phyloP scores from a whole-genome alignment of 2,113 vertebrate species.

The Cinclus mexicanus region DNA sequence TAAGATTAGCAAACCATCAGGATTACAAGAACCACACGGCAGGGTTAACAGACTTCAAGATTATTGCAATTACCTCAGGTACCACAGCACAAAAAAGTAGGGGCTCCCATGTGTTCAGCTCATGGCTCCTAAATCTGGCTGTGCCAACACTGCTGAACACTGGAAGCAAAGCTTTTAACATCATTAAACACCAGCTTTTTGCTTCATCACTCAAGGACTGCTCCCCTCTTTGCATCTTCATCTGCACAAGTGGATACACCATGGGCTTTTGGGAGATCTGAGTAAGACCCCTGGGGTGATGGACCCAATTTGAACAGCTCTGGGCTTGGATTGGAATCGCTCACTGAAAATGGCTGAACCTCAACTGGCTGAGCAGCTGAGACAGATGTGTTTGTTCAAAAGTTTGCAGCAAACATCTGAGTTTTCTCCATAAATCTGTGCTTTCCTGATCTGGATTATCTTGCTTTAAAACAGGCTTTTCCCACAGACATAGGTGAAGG shows the following conservation, averaged over 20 bases:
- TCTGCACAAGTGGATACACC: background rate
- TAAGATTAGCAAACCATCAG: background rate
- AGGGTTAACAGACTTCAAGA: background rate
- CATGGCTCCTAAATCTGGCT: background rate
- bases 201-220: background rate
- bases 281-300: background rate
- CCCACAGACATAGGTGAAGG: background rate
- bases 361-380: background rate
- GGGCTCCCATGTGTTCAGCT: background rate
- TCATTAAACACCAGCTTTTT: background rate
- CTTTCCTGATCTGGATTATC: background rate
- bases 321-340: background rate
- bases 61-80: background rate
- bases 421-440: background rate
- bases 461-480: background rate
- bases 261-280: background rate
- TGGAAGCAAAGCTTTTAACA: constrained; percentile 20
- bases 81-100: background rate
- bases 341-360: background rate
- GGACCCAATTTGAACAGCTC: background rate
- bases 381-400: background rate
- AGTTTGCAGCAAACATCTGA: background rate
- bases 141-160: background rate
- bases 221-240: background rate
- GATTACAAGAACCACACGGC: background rate